These are phyloP conservation scores for Epirrita christyi DNA, from an alignment of 2,888 invertebrate species.

Conservation along the genomic window DNA sequence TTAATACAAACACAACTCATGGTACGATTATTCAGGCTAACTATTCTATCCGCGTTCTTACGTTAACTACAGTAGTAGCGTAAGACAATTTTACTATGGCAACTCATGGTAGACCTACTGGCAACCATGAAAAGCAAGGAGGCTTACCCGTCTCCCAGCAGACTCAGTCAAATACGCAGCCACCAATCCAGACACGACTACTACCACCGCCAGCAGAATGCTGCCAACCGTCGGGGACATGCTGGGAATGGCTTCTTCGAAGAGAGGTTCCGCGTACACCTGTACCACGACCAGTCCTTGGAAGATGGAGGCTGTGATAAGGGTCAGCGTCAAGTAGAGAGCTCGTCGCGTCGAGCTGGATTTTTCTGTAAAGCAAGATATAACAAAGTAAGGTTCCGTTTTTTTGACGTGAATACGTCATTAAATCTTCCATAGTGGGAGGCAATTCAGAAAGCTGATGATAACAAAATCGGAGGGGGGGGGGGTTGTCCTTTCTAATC, in stretches of 20 bases:
- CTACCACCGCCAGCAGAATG: conserved; percentile 54
- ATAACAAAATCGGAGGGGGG: too few species aligned
- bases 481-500: too few species aligned
- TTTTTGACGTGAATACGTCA: too few species aligned
- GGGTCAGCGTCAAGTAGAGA: conserved; percentile 45
- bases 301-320: conserved; percentile 57
- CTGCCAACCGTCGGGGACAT: conserved; percentile 60
- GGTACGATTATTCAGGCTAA: too few species aligned
- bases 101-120: too few species aligned
- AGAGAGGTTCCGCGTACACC: conserved; percentile 68
- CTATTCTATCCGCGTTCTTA: too few species aligned
- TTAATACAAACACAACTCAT: too few species aligned
- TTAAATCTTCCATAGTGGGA: too few species aligned
- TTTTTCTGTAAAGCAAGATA: conserved; percentile 51
- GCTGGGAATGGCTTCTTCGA: conserved; percentile 57
- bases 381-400: background rate
- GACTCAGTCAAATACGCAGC: conserved; percentile 63
- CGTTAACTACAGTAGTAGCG: too few species aligned
- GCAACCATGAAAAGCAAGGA: background rate
- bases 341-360: conserved; percentile 60
- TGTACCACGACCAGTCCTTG: conserved; percentile 67
- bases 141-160: conserved; percentile 62
- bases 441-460: too few species aligned
- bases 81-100: too few species aligned
- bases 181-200: conserved; percentile 50